phyloP scores from a whole-genome alignment of 2,888 invertebrate genomes.

The Pocota personata region DNA sequence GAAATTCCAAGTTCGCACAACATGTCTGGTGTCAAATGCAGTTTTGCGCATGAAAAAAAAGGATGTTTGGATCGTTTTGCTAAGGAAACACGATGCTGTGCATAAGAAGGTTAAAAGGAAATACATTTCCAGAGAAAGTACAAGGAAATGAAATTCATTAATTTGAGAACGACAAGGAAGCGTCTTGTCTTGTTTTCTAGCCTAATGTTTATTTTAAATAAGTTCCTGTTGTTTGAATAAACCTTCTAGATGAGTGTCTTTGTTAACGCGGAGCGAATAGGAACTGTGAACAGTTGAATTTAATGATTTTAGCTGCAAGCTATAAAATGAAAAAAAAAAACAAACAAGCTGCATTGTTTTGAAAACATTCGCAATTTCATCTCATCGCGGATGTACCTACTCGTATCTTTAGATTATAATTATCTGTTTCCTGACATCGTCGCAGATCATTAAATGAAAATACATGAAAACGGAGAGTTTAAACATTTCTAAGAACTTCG shows the following conservation, averaged over 20 bases:
- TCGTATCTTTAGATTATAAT: neutral
- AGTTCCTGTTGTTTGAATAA: neutral
- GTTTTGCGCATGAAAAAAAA: conserved; percentile 14
- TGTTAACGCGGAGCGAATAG: neutral
- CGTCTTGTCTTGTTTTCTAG: conserved; percentile 26
- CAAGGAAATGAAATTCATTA: conserved; percentile 27
- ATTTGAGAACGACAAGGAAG: conserved; percentile 27
- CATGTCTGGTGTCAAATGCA: conserved; percentile 27
- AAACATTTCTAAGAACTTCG: too few relatives aligned
- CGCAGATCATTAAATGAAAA: too few relatives aligned
- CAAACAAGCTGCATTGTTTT: neutral
- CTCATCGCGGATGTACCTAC: neutral
- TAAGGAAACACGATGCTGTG: neutral
- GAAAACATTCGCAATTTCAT: neutral
- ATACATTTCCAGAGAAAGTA: neutral
- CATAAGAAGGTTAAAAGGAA: neutral
- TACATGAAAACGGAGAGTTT: too few relatives aligned
- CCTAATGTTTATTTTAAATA: conserved; percentile 54
- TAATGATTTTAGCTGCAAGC: neutral
- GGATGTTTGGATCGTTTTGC: conserved; percentile 6
- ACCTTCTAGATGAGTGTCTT: neutral
- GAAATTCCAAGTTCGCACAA: neutral
- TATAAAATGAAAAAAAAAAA: neutral
- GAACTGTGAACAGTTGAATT: neutral
- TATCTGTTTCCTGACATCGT: neutral